Base-by-base conservation (phyloP, 2,113 vertebrate genomes). In the Clupea harengus region DNA sequence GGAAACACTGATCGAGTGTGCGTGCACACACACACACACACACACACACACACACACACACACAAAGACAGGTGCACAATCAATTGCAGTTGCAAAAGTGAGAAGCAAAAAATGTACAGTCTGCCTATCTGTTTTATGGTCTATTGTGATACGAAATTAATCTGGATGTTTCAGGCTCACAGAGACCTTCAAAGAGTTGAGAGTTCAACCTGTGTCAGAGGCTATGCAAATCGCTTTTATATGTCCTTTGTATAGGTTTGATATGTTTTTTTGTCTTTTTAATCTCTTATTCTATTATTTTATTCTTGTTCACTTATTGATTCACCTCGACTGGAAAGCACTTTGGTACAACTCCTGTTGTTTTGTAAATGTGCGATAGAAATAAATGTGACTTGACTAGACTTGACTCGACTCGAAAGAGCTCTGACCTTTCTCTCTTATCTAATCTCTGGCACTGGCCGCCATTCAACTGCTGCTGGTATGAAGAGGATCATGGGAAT, bases 1-100 rank as follows among this genome's bases (percentile, higher is more conserved):
- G 72, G 72, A 78, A 78, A 78, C 15, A 78, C 25, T 78, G 72
- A 78, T 78, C 4, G 28, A 78, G 72, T 11, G 67, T 32, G 72
- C 28, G 15, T 5, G 17, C 72, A 78, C 72, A 78, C 72, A 78
- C 72, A 78, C 86, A 84, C 54, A 72, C 25, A 83, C 17, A 57
- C 54, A 60, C 54, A 60, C 54, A 60, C 54, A 22, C 54, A 60
- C 54, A 18, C 13, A 18, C 52, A 3, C 17, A 54, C 52, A 18
- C 2, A 18, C 2, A 52, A 52, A 52, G 2, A 22, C 18, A 6
- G 6, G 3, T 49, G 47, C 47, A 47, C 46, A 47, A 47, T 47
- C 6, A 47, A 47, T 47, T 47, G 9, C 9, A 2, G 47, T 49
- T 13, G 47, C 47, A 49, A 49, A 49, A 49, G 8, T 39, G 47